These are phyloP conservation scores for Catagonus wagneri DNA, from an alignment of 2,113 vertebrate genomes.

Conservation along the genomic window DNA sequence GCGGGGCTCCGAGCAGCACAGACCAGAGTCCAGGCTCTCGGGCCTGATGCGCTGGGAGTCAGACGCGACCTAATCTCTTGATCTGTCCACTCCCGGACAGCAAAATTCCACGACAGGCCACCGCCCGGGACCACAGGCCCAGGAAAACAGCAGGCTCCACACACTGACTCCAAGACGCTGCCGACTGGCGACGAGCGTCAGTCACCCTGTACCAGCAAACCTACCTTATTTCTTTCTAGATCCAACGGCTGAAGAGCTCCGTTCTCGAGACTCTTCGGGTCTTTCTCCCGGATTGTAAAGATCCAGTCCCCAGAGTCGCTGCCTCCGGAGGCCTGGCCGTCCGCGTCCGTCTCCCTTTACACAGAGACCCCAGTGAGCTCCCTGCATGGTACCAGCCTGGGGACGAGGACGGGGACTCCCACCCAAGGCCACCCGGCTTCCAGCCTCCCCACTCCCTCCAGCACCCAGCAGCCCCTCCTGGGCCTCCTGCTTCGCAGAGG, in stretches of 20 bases:
- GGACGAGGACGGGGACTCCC: too few relatives aligned
- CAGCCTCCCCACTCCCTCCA: too few relatives aligned
- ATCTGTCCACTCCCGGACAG: background rate
- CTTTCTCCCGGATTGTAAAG: constrained; percentile 95
- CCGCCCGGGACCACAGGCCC: fast-evolving
- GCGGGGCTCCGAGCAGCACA: fast-evolving
- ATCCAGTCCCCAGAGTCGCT: constrained; percentile 92
- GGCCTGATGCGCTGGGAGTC: background rate
- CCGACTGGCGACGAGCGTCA: background rate
- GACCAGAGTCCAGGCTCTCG: fast-evolving
- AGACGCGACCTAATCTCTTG: background rate
- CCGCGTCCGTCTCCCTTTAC: constrained; percentile 92
- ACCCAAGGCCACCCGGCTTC: background rate
- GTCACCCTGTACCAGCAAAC: fast-evolving
- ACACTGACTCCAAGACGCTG: fast-evolving
- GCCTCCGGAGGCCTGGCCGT: constrained; percentile 92
- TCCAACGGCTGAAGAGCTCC: constrained; percentile 89
- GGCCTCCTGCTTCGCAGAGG: background rate
- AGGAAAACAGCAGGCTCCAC: background rate
- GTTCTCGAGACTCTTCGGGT: constrained; percentile 91
- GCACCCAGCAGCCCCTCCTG: fast-evolving
- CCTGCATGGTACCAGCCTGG: too few relatives aligned
- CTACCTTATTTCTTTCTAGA: constrained; percentile 88
- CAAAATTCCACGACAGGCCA: background rate
- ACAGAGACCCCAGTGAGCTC: background rate